Evolutionary conservation across 2,888 invertebrate species (phyloP).

Genomic region (Tryphoninae sp.): DNA sequence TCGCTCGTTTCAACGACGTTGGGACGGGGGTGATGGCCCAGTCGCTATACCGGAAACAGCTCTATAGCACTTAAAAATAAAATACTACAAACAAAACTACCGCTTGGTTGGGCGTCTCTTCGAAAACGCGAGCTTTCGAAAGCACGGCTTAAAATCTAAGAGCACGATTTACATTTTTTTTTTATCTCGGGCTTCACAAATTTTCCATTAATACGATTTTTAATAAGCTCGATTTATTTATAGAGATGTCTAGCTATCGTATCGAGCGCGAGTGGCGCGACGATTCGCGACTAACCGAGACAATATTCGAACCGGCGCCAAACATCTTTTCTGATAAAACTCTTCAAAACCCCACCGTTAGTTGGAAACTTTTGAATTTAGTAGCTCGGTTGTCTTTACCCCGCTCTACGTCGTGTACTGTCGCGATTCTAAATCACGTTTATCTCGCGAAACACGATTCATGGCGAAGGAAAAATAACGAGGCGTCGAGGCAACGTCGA

Average conservation of each 20-base stretch:
- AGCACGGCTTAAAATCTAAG: too few species aligned
- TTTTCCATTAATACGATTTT: too few species aligned
- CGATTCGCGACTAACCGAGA: neutral
- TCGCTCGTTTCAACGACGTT: slow-evolving; percentile 26
- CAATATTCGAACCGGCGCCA: too few species aligned
- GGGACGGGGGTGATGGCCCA: slow-evolving; percentile 13
- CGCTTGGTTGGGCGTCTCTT: neutral
- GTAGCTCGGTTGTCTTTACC: neutral
- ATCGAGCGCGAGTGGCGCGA: neutral
- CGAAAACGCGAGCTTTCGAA: neutral
- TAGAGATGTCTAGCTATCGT: too few species aligned
- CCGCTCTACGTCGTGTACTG: slow-evolving; percentile 1
- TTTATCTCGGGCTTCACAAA: too few species aligned
- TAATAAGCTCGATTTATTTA: too few species aligned
- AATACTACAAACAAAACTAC: slow-evolving; percentile 47
- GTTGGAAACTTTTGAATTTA: neutral
- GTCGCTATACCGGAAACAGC: slow-evolving; percentile 51
- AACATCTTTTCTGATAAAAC: neutral
- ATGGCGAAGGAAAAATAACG: neutral
- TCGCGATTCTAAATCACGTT: neutral
- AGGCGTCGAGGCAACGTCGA: neutral
- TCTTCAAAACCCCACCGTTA: neutral
- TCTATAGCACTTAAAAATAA: slow-evolving; percentile 44
- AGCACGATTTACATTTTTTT: too few species aligned
- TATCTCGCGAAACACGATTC: slow-evolving; percentile 1